Evolutionary conservation across 2,888 invertebrate species (phyloP), one percentile per base, ranked within the genome.

Genomic region (Habrosyne pyritoides): DNA sequence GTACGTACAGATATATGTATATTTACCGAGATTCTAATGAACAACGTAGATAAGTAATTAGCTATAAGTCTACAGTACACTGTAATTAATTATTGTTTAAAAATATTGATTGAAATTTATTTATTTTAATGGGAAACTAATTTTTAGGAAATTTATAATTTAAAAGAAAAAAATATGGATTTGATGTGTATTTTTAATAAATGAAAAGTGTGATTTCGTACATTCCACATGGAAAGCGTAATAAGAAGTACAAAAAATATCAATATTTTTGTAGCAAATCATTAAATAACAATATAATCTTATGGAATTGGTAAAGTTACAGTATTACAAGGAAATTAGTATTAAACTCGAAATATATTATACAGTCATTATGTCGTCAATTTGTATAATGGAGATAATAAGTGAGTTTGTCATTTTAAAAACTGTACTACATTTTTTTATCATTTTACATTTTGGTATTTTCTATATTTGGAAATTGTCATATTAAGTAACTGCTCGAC

Each of bases 161-260:
- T 67, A 60, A 74, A 78, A 49, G 18, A 24, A 14, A 26, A 50
- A 50, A 49, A 6, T 18, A 75, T 65, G 75, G 72, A 81, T 81
- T 83, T 77, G 78, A 80, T 84, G 81, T 84, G 82, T 87, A 84
- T 81, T 83, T 79, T 82, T 79, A 76, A 66, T 72, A 73, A 83
- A 79, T 73, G 71, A 71, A 78, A 77, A 73, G 87, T 87, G 90
- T 91, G 90, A 90, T 89, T 87, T 84, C 78, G 77, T 87, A 90
- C 91, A 92, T 92, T 92, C 91, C 91, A 89, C 71, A 69, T 77
- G 87, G 88, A 86, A 88, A 84, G 77, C 89, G 86, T 89, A 86
- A 87, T 86, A 78, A 84, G 84, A 89, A 92, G 91, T 91, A 92
- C 91, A 91, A 91, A 91, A 89, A 76, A 86, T 86, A 88, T 79